Base-by-base conservation (phyloP, 2,888 invertebrate species). In the Rhimphoctona megacephalus region DNA sequence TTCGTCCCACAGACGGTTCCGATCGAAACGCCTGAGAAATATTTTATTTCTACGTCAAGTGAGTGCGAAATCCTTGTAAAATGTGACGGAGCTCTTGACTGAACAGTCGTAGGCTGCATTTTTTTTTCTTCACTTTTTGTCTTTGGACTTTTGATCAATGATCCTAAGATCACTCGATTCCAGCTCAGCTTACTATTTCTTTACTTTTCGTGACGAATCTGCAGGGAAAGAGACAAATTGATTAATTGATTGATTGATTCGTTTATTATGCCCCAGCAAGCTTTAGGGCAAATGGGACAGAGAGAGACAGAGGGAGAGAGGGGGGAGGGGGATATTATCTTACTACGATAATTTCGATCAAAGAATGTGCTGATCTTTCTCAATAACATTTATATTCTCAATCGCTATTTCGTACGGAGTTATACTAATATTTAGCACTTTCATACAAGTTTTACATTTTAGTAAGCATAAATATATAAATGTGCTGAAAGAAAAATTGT, bases 1-100 rank as follows among this genome's bases (percentile, higher is more conserved):
- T 85, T 80, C 85, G 82, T 79, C 81, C 84, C 81, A 82, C 82
- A 74, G 79, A 67, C 11, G 54, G 69, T 83, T 73, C 22, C 64
- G 43, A 80, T 74, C 33, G 81, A 49, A 25, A 69, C n/a, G 46
- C 33, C 39, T 30, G 43, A 30, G 36, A 49, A 72, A 73, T 46
- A 64, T 36, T 33, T 61, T 72, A 74, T 81, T 46, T 25, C 66
- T 7, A 30, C 54, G 25, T 19, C 43, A 54, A 84, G 76, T 54
- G 74, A 81, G 70, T 70, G 77, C 25, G 54, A 72, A 66, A 85
- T 85, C 57, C 77, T 77, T 81, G 81, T 85, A 54, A 66, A 79
- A 80, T 39, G 46, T 49, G n/a, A 80, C 61, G 11, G 25, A 79
- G 61, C 61, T 72, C 70, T 67, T 61, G 25, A 25, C 73, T 22